These are phyloP conservation scores for Lontra canadensis DNA, from an alignment of 2,113 vertebrate species.

Conservation along the genomic window DNA sequence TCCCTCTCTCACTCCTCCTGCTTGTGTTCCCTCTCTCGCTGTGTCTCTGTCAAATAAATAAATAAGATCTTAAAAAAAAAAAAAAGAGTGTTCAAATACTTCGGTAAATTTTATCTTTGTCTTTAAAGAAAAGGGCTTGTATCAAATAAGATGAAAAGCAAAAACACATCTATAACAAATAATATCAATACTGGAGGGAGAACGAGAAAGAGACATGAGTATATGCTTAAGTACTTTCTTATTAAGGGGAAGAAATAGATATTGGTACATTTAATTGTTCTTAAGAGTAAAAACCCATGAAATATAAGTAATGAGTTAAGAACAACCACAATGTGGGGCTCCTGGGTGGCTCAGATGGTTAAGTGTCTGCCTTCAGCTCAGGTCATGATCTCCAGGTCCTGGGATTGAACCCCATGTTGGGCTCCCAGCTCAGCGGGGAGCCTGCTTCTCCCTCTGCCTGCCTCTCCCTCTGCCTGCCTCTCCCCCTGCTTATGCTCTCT, in stretches of 20 bases:
- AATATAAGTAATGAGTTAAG: neutral
- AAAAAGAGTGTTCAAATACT: neutral
- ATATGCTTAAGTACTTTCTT: neutral
- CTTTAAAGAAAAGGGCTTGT: neutral
- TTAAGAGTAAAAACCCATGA: neutral
- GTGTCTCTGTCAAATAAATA: no score
- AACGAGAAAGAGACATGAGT: neutral
- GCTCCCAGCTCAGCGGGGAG: no score
- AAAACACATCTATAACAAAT: neutral
- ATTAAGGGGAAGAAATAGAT: neutral
- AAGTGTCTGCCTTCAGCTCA: no score
- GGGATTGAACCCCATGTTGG: no score
- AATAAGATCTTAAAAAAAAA: no score
- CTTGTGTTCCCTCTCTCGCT: no score
- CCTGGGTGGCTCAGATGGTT: no score
- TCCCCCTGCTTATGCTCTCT: no score
- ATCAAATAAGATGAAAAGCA: neutral
- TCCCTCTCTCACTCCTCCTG: no score
- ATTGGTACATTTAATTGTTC: neutral
- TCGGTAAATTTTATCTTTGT: neutral
- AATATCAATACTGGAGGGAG: neutral
- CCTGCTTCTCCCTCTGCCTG: no score
- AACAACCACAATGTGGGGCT: neutral
- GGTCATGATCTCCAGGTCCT: no score
- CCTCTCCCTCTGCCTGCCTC: no score